These are phyloP conservation scores for Drosophila oshimai DNA, from an alignment of 1,140 invertebrate species.

Conservation along the genomic window DNA sequence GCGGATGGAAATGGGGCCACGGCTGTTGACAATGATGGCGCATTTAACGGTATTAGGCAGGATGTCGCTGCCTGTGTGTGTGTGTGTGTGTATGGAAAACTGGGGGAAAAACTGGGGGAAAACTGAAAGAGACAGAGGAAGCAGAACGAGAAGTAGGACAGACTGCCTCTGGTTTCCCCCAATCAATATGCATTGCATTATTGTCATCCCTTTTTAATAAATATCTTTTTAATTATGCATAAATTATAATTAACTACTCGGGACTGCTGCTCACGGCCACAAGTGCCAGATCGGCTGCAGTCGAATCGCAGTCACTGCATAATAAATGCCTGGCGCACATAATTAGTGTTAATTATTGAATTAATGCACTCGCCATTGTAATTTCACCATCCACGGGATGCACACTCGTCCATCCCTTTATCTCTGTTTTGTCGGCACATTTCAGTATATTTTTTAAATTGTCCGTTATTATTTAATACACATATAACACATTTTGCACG, in stretches of 20 bases:
- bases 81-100: not conserved
- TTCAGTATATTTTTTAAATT: conserved; percentile 16
- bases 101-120: not conserved
- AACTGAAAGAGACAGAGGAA: not conserved
- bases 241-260: conserved; percentile 59
- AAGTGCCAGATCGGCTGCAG: conserved; percentile 3
- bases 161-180: not conserved
- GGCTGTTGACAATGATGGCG: conserved; percentile 47
- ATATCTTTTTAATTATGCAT: conserved; percentile 62
- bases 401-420: conserved; percentile 2
- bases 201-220: conserved; percentile 45
- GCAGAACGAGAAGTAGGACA: too few relatives aligned
- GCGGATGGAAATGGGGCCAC: conserved; percentile 25
- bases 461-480: conserved; percentile 16
- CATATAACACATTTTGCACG: conserved; percentile 42
- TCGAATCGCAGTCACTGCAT: conserved; percentile 31
- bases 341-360: conserved; percentile 76
- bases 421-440: not conserved
- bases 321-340: conserved; percentile 59
- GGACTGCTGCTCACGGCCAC: conserved; percentile 10
- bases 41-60: conserved; percentile 48
- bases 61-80: conserved; percentile 6
- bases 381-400: conserved; percentile 39
- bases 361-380: conserved; percentile 70
- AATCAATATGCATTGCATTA: conserved; percentile 46